phyloP scores from a whole-genome alignment of 2,888 invertebrate genomes.

The Stenotaenia linearis region DNA sequence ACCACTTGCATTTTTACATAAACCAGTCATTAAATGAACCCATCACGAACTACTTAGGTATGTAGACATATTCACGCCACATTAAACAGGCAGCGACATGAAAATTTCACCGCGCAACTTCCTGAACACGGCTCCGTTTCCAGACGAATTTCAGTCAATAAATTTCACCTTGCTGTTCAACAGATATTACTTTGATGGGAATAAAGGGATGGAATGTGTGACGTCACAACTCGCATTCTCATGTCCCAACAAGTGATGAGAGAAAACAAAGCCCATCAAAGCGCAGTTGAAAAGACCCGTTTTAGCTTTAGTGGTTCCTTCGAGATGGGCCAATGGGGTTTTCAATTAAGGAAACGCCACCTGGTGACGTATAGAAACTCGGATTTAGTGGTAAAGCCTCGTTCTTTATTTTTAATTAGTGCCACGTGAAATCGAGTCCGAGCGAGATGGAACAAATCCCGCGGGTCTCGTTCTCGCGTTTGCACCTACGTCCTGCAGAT shows the following conservation, averaged over 20 bases:
- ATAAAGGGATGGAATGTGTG: neutral
- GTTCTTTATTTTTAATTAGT: neutral
- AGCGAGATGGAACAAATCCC: neutral
- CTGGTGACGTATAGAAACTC: neutral
- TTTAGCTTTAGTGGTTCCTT: neutral
- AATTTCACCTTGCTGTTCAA: neutral
- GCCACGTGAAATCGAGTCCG: neutral
- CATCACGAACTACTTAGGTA: too few relatives aligned
- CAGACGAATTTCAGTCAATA: too few relatives aligned
- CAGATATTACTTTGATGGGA: neutral
- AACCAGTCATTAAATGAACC: too few relatives aligned
- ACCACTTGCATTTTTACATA: too few relatives aligned
- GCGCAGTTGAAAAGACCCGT: neutral
- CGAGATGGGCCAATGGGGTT: neutral
- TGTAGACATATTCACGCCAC: too few relatives aligned
- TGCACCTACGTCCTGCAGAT: neutral
- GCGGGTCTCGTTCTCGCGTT: neutral
- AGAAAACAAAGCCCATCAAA: neutral
- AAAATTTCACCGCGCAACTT: too few relatives aligned
- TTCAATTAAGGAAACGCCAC: neutral
- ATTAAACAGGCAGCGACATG: too few relatives aligned
- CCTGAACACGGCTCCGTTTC: too few relatives aligned
- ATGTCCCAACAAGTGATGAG: neutral
- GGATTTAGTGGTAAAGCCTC: neutral
- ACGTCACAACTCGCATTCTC: neutral